Evolutionary conservation across 2,888 invertebrate genomes (phyloP).

Genomic region (Drosophila siamana): DNA sequence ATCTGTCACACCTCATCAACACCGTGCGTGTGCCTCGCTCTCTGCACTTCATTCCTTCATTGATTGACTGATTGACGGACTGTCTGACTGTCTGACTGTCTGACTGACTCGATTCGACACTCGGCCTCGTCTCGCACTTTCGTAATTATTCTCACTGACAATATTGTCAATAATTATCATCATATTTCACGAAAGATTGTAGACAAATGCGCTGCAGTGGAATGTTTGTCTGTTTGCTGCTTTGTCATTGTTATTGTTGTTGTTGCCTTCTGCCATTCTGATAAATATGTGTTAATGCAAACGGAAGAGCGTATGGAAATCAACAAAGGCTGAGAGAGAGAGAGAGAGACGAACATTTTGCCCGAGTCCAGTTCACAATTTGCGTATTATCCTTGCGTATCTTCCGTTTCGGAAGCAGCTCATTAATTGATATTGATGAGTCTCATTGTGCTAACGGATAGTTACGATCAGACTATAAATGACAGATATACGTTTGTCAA

Average conservation of each 20-base stretch:
- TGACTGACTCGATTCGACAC: neutral
- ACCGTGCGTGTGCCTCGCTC: slow-evolving; percentile 23
- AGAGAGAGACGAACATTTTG: neutral
- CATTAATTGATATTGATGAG: slow-evolving; percentile 64
- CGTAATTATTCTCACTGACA: slow-evolving; percentile 43
- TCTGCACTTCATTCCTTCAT: neutral
- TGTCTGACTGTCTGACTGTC: neutral
- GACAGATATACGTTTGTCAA: slow-evolving; percentile 18
- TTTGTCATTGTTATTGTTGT: neutral
- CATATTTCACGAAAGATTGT: slow-evolving; percentile 67
- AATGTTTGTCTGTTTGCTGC: slow-evolving; percentile 1
- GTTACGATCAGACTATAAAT: slow-evolving; percentile 22
- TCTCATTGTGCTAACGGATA: slow-evolving; percentile 25
- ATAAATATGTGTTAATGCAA: slow-evolving; percentile 66
- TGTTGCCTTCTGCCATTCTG: slow-evolving; percentile 44
- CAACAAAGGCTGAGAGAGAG: neutral
- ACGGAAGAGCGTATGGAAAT: slow-evolving; percentile 17
- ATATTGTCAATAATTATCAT: slow-evolving; percentile 72
- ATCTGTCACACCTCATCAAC: slow-evolving; percentile 75
- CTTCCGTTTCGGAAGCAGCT: slow-evolving; percentile 27
- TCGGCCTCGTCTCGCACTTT: neutral
- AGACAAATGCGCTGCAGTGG: slow-evolving; percentile 42
- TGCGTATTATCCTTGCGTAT: slow-evolving; percentile 32
- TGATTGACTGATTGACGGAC: neutral
- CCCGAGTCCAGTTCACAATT: slow-evolving; percentile 12